Conservation (phyloP, 2,113 vertebrate genomes). For the Osmerus eperlanus region DNA sequence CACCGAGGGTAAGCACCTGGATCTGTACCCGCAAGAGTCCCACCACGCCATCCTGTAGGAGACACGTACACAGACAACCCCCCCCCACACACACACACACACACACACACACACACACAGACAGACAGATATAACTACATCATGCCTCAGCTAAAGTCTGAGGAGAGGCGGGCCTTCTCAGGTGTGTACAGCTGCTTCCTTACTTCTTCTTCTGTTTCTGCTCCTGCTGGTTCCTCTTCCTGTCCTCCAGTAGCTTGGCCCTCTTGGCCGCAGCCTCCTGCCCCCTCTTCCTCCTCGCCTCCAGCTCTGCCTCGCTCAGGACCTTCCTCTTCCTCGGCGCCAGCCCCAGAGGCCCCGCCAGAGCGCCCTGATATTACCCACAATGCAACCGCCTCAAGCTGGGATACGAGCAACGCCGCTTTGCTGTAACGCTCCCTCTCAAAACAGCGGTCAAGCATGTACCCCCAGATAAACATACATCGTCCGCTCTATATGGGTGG, state of each 20-base stretch:
- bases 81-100: neutral
- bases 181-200: neutral
- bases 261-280: conserved; percentile 81
- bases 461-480: neutral
- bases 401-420: no score
- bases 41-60: conserved; percentile 84
- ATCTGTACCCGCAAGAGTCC: conserved; percentile 80
- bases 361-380: conserved; percentile 59
- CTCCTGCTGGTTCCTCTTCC: conserved; percentile 72
- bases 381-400: neutral
- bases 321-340: conserved; percentile 71
- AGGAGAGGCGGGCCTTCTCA: neutral
- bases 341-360: conserved; percentile 53
- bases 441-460: neutral
- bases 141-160: neutral
- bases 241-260: conserved; percentile 75
- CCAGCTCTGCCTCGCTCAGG: conserved; percentile 76
- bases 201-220: conserved; percentile 82
- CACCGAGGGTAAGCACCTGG: conserved; percentile 74
- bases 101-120: conserved; percentile 4
- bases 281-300: conserved; percentile 68
- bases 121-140: neutral
- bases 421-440: neutral
- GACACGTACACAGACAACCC: neutral
- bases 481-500: no score